A percentile compares a stretch with the other conserved stretches of the same genome.
These are phyloP conservation scores for Lytechinus pictus DNA, from an alignment of 35 echinoderm and acorn worm genomes.

Conservation along the genomic window DNA sequence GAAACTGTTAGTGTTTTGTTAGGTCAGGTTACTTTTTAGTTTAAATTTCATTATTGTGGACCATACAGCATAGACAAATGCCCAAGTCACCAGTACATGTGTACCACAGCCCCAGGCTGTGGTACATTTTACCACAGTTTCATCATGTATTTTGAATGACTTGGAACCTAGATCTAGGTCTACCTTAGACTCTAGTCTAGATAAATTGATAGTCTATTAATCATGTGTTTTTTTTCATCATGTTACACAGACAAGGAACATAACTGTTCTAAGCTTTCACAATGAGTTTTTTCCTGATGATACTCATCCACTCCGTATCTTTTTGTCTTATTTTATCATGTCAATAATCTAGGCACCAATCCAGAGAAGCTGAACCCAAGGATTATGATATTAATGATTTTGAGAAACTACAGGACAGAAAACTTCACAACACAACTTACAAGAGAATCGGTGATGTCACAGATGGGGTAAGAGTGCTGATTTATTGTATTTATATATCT, in stretches of 20 bases:
- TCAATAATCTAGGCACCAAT: constrained; percentile 77
- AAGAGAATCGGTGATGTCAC: constrained; percentile 79
- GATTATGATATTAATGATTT: constrained; percentile 82
- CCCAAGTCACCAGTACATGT: too few species aligned
- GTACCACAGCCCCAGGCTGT: too few species aligned
- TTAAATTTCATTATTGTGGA: too few species aligned
- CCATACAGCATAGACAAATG: too few species aligned
- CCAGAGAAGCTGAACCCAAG: constrained; percentile 93
- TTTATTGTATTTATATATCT: too few species aligned
- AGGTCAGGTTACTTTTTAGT: too few species aligned
- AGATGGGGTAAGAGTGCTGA: constrained; percentile 79
- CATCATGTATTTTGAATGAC: too few species aligned
- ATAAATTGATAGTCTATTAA: too few species aligned
- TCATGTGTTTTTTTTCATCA: neutral
- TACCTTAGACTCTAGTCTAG: too few species aligned
- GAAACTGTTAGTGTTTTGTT: too few species aligned
- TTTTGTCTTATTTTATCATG: neutral
- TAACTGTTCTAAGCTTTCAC: neutral
- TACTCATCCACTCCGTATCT: neutral
- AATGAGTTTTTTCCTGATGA: neutral
- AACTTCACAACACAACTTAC: constrained; percentile 92
- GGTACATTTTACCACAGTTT: too few species aligned
- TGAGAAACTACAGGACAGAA: constrained; percentile 61
- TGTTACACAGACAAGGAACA: neutral
- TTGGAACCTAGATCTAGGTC: too few species aligned